phyloP scores from a whole-genome alignment of 2,888 invertebrate species.

The Tholera decimalis region DNA sequence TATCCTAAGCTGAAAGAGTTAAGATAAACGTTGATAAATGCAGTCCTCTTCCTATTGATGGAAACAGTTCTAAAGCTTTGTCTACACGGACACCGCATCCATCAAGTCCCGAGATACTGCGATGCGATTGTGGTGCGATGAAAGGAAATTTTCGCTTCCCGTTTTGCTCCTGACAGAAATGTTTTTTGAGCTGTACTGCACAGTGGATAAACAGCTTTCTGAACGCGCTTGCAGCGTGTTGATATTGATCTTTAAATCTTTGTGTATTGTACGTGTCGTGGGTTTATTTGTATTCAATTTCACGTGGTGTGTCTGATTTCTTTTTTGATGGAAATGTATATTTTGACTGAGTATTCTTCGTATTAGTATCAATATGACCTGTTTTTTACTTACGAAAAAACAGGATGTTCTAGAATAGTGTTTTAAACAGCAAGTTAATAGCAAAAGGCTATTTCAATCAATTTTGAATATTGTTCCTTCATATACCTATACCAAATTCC shows the following conservation, averaged over 20 bases:
- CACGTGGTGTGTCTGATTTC: not conserved
- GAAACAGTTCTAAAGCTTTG: conserved; percentile 39
- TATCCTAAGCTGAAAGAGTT: conserved; percentile 24
- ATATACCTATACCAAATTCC: conserved; percentile 15
- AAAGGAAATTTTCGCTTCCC: conserved; percentile 54
- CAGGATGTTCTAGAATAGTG: not conserved
- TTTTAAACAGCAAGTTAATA: not conserved
- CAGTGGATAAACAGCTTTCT: conserved; percentile 28
- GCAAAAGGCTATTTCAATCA: conserved; percentile 5
- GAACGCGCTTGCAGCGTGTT: conserved; percentile 11
- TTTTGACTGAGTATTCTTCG: not conserved
- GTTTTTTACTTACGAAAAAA: not conserved
- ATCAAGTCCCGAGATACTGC: conserved; percentile 49
- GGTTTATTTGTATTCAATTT: conserved; percentile 14
- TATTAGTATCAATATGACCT: not conserved
- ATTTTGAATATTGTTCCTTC: conserved; percentile 19
- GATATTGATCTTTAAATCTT: conserved; percentile 27
- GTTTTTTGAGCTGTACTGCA: conserved; percentile 29
- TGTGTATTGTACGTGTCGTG: conserved; percentile 12
- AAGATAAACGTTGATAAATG: conserved; percentile 50
- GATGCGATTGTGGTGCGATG: conserved; percentile 48
- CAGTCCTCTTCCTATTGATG: conserved; percentile 37
- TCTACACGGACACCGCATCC: conserved; percentile 45
- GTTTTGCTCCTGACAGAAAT: conserved; percentile 46
- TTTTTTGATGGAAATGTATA: not conserved